A percentile compares a stretch with the other conserved stretches of the same genome.
These are phyloP conservation scores for Chrysomela aeneicollis DNA, from an alignment of 2,888 invertebrate genomes.

Conservation along the genomic window DNA sequence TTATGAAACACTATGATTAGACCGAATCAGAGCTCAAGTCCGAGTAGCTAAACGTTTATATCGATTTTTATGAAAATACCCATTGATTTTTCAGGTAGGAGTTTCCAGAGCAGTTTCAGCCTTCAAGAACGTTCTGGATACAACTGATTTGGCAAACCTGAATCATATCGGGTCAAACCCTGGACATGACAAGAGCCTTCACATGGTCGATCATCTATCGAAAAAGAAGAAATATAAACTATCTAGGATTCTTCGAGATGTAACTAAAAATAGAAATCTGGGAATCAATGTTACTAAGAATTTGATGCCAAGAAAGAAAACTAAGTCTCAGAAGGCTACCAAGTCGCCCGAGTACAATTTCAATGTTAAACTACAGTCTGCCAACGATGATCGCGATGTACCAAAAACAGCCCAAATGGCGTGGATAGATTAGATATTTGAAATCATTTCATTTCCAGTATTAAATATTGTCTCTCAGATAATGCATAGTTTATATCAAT, in stretches of 20 bases:
- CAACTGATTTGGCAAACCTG: conserved; percentile 52
- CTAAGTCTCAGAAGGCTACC: neutral
- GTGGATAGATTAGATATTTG: conserved; percentile 34
- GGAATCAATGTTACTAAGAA: conserved; percentile 54
- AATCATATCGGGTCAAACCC: conserved; percentile 73
- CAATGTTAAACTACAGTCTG: neutral
- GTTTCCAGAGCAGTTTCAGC: conserved; percentile 79
- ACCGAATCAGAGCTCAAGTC: no score
- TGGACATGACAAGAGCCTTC: conserved; percentile 67
- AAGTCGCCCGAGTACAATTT: neutral
- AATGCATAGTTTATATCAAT: no score
- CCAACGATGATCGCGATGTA: conserved; percentile 11
- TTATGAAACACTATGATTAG: no score
- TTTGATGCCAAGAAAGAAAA: conserved; percentile 48
- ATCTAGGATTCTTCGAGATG: conserved; percentile 53
- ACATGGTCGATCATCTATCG: conserved; percentile 58
- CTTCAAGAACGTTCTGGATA: conserved; percentile 68
- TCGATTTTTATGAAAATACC: no score
- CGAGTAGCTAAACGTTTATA: no score
- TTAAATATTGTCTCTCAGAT: neutral
- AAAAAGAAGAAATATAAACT: conserved; percentile 51
- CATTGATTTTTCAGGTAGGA: conserved; percentile 65
- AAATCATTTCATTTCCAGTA: neutral
- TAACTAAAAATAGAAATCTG: conserved; percentile 56
- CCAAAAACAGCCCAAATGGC: conserved; percentile 30